Percentiles rank a stretch among this genome's conserved stretches.
Conservation (phyloP, 1,140 invertebrate species). For the Heterodera schachtii region DNA sequence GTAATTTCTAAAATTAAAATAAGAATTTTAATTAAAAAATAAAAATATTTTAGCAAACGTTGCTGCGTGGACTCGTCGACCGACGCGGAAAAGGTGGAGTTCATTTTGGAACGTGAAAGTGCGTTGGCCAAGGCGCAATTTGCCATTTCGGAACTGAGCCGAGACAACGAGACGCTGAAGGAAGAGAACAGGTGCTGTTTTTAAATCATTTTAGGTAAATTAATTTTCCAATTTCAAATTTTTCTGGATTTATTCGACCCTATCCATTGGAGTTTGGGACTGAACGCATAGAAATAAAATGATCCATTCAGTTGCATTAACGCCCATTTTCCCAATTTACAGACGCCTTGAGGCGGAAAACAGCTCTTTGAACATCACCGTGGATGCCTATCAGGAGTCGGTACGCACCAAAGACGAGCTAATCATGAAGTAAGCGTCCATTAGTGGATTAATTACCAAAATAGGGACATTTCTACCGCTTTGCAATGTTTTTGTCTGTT, state of each 20-base stretch:
- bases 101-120: slow-evolving; percentile 50
- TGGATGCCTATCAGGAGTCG: slow-evolving; percentile 38
- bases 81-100: slow-evolving; percentile 41
- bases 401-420: slow-evolving; percentile 48
- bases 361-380: slow-evolving; percentile 32
- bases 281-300: slow-evolving; percentile 3
- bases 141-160: slow-evolving; percentile 37
- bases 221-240: too few species aligned
- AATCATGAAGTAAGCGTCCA: slow-evolving; percentile 35
- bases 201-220: too few species aligned
- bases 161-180: slow-evolving; percentile 38
- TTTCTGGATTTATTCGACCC: not conserved
- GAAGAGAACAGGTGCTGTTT: slow-evolving; percentile 34
- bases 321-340: not conserved
- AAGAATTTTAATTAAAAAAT: too few species aligned
- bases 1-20: too few species aligned
- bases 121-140: slow-evolving; percentile 37
- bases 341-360: slow-evolving; percentile 42
- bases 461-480: too few species aligned
- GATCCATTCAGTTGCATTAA: not conserved
- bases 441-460: too few species aligned
- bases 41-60: slow-evolving; percentile 28
- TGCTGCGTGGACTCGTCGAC: slow-evolving; percentile 31
- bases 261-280: not conserved
- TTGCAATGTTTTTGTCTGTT: not conserved